phyloP scores from a whole-genome alignment of 2,797 vertebrate species.

The Falco cherrug region DNA sequence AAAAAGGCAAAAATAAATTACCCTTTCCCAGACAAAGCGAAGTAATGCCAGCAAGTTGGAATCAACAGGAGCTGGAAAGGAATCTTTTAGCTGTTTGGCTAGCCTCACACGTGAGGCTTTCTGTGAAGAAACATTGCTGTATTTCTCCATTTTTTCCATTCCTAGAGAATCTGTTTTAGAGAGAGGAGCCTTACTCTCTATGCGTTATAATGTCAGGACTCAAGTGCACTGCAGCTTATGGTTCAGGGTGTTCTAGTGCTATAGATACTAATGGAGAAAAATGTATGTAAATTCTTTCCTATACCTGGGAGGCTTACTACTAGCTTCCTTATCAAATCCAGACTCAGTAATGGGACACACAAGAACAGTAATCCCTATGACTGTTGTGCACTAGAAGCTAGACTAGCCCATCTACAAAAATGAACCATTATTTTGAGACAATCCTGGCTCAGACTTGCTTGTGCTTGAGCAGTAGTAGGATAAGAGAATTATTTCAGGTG shows the following conservation, averaged over 20 bases:
- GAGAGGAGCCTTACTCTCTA: not conserved
- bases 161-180: not conserved
- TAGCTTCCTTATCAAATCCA: not conserved
- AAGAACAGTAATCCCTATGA: not conserved
- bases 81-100: not conserved
- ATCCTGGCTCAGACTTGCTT: not conserved
- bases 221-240: not conserved
- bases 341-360: not conserved
- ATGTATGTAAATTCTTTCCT: not conserved
- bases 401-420: not conserved
- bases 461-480: not conserved
- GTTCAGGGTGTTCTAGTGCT: not conserved
- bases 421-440: not conserved
- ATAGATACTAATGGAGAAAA: not conserved
- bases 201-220: not conserved
- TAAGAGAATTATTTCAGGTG: not conserved
- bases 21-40: not conserved
- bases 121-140: not conserved
- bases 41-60: not conserved
- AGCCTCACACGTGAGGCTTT: not conserved
- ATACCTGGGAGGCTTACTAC: not conserved
- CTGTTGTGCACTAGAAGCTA: not conserved
- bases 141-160: not conserved
- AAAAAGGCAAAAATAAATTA: not conserved
- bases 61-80: not conserved